These are phyloP conservation scores for Drosophila bifasciata DNA, from an alignment of 1,140 invertebrate genomes.

Conservation along the genomic window DNA sequence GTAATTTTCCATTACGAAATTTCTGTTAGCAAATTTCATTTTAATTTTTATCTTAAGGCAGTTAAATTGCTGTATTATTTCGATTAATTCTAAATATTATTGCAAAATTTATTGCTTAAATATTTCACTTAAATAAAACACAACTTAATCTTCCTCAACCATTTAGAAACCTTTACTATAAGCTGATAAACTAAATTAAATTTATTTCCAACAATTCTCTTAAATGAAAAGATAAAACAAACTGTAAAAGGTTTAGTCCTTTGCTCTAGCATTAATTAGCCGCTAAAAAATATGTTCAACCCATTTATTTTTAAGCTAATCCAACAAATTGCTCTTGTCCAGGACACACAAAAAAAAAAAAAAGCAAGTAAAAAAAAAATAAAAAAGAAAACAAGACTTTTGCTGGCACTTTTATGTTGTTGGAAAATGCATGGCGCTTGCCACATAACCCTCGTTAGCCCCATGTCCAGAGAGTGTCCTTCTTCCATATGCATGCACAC, in stretches of 20 bases:
- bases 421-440: slow-evolving; percentile 33
- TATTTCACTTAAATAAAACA: no score
- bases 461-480: neutral
- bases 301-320: slow-evolving; percentile 39
- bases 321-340: slow-evolving; percentile 51
- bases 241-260: neutral
- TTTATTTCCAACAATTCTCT: no score
- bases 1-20: no score
- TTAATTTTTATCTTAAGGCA: no score
- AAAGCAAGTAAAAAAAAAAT: slow-evolving; percentile 28
- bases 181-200: slow-evolving; percentile 4
- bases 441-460: slow-evolving; percentile 26
- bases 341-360: slow-evolving; percentile 41
- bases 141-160: no score
- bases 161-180: no score
- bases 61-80: no score
- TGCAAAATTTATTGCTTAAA: no score
- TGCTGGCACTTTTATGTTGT: slow-evolving; percentile 52
- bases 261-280: slow-evolving; percentile 36
- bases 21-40: no score
- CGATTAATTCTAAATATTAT: no score
- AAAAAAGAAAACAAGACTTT: slow-evolving; percentile 51
- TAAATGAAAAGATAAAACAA: no score
- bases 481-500: no score
- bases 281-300: slow-evolving; percentile 47